Base-by-base conservation (phyloP, 2,888 invertebrate species). In the Xestia ashworthii region DNA sequence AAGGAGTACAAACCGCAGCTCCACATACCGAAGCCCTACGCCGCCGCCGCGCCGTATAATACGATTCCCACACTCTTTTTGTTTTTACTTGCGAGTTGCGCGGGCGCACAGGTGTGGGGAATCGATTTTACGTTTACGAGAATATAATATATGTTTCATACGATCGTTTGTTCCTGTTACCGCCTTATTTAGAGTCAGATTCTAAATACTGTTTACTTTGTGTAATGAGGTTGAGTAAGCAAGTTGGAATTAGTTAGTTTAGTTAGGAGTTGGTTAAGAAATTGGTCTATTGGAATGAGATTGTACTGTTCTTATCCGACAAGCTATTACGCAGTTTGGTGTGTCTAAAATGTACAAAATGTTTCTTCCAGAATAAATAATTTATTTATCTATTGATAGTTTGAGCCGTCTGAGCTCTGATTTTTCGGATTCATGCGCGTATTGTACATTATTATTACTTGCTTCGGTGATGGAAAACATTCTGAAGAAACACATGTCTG, bases 71-170 rank as follows among this genome's bases (percentile, higher is more conserved):
- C 88, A 88, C 79, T 85, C 78, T 74, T 76, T 68, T 84, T 84
- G 82, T 83, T 86, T 84, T 77, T 74, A 74, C 70, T 78, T 75
- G 78, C 78, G 74, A 71, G 50, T 75, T 76, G 83, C 81, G 81
- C 72, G 25, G 65, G 78, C 85, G 74, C 89, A 76, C 76, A 89
- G 87, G 88, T 89, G 89, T 84, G 78, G 58, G 82, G 88, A 82
- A 88, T 89, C 89, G 68, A 87, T 89, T 89, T 87, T 77, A 85
- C 80, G 64, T 87, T 87, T 82, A 87, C 87, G 62, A 84, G 89
- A 88, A 80, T 58, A 75, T 32, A 88, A 80, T 58, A 75, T 32
- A 32, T 32, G 53, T 55, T 71, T 41, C 50, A 72, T 65, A 72
- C 62, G 53, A 25, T 71, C 62, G 48, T 46, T 53, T 64, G 62